These are phyloP conservation scores for Quiscalus mexicanus DNA, from an alignment of 2,113 vertebrate species.

Conservation along the genomic window DNA sequence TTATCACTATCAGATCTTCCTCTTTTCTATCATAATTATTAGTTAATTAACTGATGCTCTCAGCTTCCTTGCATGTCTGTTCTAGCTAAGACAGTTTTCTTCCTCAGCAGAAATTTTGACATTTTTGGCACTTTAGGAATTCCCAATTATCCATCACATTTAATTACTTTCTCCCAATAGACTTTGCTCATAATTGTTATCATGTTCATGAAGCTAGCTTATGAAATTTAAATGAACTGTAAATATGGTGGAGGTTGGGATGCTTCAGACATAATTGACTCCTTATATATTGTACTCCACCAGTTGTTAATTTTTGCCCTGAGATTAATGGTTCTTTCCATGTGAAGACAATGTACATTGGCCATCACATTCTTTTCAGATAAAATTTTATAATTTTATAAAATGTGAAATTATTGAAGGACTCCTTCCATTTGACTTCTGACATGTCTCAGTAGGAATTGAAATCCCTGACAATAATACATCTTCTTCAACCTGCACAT, in stretches of 20 bases:
- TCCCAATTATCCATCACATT: not conserved
- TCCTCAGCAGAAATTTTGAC: not conserved
- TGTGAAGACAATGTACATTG: not conserved
- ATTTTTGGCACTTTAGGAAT: not conserved
- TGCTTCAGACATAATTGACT: not conserved
- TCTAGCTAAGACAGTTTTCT: not conserved
- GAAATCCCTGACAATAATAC: not conserved
- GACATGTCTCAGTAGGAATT: not conserved
- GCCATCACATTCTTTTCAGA: not conserved
- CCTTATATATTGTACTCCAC: not conserved
- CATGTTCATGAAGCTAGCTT: not conserved
- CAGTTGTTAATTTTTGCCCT: not conserved
- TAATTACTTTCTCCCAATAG: slow-evolving; percentile 58
- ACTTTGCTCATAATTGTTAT: slow-evolving; percentile 8
- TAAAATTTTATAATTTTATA: not conserved
- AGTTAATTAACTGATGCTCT: slow-evolving; percentile 36
- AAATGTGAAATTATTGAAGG: not conserved
- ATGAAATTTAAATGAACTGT: slow-evolving; percentile 2
- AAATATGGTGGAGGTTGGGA: not conserved
- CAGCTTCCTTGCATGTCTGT: not conserved
- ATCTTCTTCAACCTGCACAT: not conserved
- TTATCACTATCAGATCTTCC: not conserved
- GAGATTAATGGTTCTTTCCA: not conserved
- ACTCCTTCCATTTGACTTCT: not conserved
- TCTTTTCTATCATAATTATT: not conserved